Percentiles rank a stretch among this genome's conserved stretches.
phyloP scores from a whole-genome alignment of 2,797 vertebrate genomes.

The Chaetodon trifasciatus region DNA sequence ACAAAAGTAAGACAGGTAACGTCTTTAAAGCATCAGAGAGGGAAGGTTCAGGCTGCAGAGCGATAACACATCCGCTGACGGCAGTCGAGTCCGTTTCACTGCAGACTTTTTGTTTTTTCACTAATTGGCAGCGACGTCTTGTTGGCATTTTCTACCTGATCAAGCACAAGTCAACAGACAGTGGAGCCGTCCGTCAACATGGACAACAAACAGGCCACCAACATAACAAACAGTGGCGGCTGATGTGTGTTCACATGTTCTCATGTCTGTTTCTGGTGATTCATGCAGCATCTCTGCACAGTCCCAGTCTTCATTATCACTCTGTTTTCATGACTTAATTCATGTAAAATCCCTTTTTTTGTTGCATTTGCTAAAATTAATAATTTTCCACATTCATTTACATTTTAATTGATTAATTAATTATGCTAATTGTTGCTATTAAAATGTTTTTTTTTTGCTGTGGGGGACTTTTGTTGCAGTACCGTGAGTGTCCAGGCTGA shows the following conservation, averaged over 20 bases:
- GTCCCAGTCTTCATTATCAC: no score
- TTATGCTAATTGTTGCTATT: no score
- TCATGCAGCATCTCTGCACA: no score
- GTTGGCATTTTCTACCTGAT: constrained; percentile 23
- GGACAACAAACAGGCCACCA: constrained; percentile 21
- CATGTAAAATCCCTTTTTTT: no score
- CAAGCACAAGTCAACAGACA: constrained; percentile 27
- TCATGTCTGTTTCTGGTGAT: background rate
- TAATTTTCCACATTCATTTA: background rate
- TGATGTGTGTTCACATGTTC: background rate
- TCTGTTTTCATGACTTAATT: background rate
- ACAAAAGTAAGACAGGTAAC: no score
- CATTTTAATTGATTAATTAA: no score
- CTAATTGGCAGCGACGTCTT: constrained; percentile 5
- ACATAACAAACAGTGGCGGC: background rate
- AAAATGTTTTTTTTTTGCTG: no score
- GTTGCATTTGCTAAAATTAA: no score
- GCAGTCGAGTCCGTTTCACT: background rate
- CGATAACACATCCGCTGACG: background rate
- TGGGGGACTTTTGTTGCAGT: background rate
- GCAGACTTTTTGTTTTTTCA: constrained; percentile 3
- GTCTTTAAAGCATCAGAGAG: background rate
- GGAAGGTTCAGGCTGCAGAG: background rate
- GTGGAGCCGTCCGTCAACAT: background rate
- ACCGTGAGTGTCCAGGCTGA: no score